Evolutionary conservation across 2,888 invertebrate genomes (phyloP).

Genomic region (Drosophila pseudotakahashii): DNA sequence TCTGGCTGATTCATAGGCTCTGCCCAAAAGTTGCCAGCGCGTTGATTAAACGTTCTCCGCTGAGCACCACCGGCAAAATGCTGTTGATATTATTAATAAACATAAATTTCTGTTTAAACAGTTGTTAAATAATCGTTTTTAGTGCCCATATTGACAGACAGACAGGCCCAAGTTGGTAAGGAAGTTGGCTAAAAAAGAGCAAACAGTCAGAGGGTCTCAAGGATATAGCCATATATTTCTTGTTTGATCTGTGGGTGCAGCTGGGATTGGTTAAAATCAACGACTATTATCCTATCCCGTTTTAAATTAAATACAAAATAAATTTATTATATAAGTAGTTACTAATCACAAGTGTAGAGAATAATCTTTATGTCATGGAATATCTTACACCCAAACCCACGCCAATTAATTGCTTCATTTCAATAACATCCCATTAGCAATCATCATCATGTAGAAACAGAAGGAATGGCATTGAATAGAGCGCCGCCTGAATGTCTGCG

Average conservation of each 20-base stretch:
- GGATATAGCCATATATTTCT: slow-evolving; percentile 27
- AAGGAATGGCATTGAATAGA: slow-evolving; percentile 28
- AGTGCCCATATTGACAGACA: slow-evolving; percentile 57
- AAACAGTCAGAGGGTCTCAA: slow-evolving; percentile 38
- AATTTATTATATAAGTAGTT: no score
- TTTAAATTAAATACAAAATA: no score
- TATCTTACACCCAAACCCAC: slow-evolving; percentile 3
- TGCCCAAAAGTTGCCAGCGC: slow-evolving; percentile 42
- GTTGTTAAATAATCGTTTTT: slow-evolving; percentile 75
- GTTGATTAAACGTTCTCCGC: slow-evolving; percentile 63
- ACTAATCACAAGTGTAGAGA: no score
- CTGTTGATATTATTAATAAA: slow-evolving; percentile 82
- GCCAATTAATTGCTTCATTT: slow-evolving; percentile 41
- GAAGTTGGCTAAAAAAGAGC: slow-evolving; percentile 29
- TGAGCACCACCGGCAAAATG: slow-evolving; percentile 23
- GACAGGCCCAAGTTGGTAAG: slow-evolving; percentile 44
- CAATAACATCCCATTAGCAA: slow-evolving; percentile 30
- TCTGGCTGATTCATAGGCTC: slow-evolving; percentile 69
- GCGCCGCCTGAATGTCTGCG: slow-evolving; percentile 59
- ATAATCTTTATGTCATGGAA: no score
- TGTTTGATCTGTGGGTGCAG: slow-evolving; percentile 13
- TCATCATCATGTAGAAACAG: slow-evolving; percentile 24
- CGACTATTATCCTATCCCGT: not conserved
- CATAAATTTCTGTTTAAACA: slow-evolving; percentile 78
- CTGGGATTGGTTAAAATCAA: not conserved